Evolutionary conservation across 2,888 invertebrate genomes (phyloP), one percentile per base, ranked within the genome.

Genomic region (Macropis europaea): DNA sequence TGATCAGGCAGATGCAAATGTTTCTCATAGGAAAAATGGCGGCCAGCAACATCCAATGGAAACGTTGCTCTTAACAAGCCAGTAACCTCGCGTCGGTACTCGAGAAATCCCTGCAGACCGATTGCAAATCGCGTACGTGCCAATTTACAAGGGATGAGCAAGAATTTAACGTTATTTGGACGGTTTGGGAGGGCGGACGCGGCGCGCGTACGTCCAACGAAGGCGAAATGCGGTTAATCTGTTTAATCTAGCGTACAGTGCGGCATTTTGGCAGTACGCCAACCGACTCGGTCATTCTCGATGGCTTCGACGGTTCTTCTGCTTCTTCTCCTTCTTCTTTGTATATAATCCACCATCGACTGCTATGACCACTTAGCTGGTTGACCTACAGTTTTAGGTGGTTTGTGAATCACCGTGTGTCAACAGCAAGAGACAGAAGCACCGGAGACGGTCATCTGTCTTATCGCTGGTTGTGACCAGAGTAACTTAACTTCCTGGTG

Each of bases 211-310:
- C 66, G 61, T 42, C 54, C 68, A 66, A 47, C 47, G 17, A 59
- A 74, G 57, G 64, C 57, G 34, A 52, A 48, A 56, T 53, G 66
- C 57, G 69, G 68, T 71, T 76, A 76, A 76, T 76, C 64, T 67
- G 77, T 32, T 73, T 76, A 79, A 79, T 76, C 64, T 76, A 66
- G 64, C 77, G 60, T 60, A 64, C 24, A 28, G 38, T 7, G 15
- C 61, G 45, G 24, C 61, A 42, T 61, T 73, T 62, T 77, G 77
- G 76, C 77, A 4, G 17, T 26, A 3, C 22, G 66, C 78, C 78
- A 77, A 47, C 24, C 30, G 15, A 7, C 3, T 43, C 1, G 19
- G 30, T 19, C 52, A 34, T 17, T 52, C 54, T 47, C 43, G 34
- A 5, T n/a, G n/a, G n/a, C n/a, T n/a, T n/a, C 13, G 9, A 53